Percentiles rank a stretch among this genome's conserved stretches.
These are phyloP conservation scores for Sclerodermus sp. DNA, from an alignment of 2,888 invertebrate genomes.

Conservation along the genomic window DNA sequence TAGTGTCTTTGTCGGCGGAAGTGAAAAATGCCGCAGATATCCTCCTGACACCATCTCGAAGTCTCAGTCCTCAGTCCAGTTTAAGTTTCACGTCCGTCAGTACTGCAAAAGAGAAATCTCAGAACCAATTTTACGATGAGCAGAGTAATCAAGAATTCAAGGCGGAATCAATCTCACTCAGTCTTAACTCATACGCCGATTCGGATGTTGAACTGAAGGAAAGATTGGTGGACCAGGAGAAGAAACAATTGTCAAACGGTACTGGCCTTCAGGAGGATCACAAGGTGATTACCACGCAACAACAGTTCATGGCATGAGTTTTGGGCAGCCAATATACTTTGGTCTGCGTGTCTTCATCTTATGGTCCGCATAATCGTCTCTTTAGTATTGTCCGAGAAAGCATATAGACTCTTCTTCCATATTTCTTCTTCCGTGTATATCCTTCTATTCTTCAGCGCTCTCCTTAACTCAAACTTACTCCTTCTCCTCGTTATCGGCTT, in stretches of 20 bases:
- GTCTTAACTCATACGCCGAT: conserved; percentile 41
- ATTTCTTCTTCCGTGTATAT: conserved; percentile 12
- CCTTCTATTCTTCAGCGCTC: too few relatives aligned
- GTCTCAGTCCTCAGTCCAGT: conserved; percentile 31
- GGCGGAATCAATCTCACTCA: conserved; percentile 40
- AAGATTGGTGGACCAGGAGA: conserved; percentile 37
- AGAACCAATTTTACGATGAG: conserved; percentile 19
- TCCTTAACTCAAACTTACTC: too few relatives aligned
- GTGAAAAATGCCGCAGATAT: conserved; percentile 29
- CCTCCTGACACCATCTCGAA: conserved; percentile 36
- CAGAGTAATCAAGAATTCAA: conserved; percentile 39
- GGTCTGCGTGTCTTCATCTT: conserved; percentile 34
- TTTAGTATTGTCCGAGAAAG: conserved; percentile 36
- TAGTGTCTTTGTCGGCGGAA: conserved; percentile 14
- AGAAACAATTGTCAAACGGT: conserved; percentile 30
- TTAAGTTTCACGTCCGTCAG: conserved; percentile 17
- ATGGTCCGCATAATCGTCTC: conserved; percentile 38
- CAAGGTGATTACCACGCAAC: conserved; percentile 46
- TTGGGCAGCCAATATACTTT: conserved; percentile 31
- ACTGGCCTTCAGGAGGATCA: conserved; percentile 37
- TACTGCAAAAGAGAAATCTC: conserved; percentile 28
- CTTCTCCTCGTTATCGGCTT: too few relatives aligned
- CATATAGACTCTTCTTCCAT: conserved; percentile 16
- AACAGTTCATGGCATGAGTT: conserved; percentile 51
- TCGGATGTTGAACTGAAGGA: conserved; percentile 45